phyloP scores from a whole-genome alignment of 2,888 invertebrate species.

The Eupithecia exiguata region DNA sequence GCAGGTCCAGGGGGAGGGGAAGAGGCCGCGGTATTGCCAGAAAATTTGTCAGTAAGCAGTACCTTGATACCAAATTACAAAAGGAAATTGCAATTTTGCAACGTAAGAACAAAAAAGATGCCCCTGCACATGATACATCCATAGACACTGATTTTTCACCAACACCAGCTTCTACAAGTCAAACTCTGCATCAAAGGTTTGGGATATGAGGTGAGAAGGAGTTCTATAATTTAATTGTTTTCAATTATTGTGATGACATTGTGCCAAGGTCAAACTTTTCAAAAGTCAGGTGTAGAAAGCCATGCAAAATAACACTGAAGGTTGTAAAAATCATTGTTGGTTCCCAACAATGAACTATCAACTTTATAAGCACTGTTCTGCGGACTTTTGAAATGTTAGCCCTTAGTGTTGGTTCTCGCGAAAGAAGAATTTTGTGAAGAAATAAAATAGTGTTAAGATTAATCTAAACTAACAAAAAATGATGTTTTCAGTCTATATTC shows the following conservation, averaged over 20 bases:
- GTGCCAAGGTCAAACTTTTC: not conserved
- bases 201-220: conserved; percentile 46
- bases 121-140: conserved; percentile 51
- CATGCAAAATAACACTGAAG: not conserved
- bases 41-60: conserved; percentile 72
- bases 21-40: conserved; percentile 67
- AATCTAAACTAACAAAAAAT: not conserved
- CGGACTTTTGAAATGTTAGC: not conserved
- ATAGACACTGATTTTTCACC: conserved; percentile 65
- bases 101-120: conserved; percentile 57
- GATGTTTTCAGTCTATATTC: not conserved
- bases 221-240: conserved; percentile 16
- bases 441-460: conserved; percentile 7
- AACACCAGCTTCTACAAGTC: conserved; percentile 71
- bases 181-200: conserved; percentile 78
- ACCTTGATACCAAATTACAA: conserved; percentile 73
- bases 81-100: conserved; percentile 78
- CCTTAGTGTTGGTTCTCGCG: not conserved
- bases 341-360: not conserved
- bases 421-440: conserved; percentile 1
- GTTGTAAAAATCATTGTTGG: not conserved
- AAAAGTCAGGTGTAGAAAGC: not conserved
- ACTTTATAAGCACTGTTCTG: not conserved
- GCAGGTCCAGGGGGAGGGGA: conserved; percentile 64
- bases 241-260: conserved; percentile 29